Percentiles rank a stretch among this genome's conserved stretches.
phyloP scores from a whole-genome alignment of 2,888 invertebrate genomes.

The Danaus chrysippus region DNA sequence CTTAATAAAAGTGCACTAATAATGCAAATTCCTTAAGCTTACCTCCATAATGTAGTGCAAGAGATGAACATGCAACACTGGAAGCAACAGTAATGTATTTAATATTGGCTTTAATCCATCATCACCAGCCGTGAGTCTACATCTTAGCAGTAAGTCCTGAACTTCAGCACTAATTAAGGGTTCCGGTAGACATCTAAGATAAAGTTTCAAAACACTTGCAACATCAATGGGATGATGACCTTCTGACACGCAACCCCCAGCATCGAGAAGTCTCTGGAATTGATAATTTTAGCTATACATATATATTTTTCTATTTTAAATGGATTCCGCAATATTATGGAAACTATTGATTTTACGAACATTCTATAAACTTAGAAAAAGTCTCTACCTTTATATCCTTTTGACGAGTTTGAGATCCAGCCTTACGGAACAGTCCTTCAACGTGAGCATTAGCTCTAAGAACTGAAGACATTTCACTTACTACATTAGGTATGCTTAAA shows the following conservation, averaged over 20 bases:
- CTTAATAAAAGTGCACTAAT: too few species aligned
- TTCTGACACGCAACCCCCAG: conserved; percentile 83
- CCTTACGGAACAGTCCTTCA: conserved; percentile 93
- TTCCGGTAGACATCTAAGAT: conserved; percentile 90
- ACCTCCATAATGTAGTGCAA: conserved; percentile 91
- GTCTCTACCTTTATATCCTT: conserved; percentile 86
- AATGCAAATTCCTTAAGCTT: conserved; percentile 23
- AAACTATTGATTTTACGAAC: not conserved
- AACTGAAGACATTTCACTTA: conserved; percentile 84
- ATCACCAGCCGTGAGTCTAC: conserved; percentile 78
- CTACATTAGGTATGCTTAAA: conserved; percentile 84
- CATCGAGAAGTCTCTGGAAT: conserved; percentile 82
- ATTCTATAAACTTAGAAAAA: not conserved
- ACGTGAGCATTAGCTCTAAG: conserved; percentile 83
- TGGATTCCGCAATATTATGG: not conserved
- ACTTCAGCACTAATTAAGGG: conserved; percentile 87
- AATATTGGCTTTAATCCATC: conserved; percentile 82
- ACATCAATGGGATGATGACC: conserved; percentile 90
- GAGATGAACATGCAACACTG: conserved; percentile 87
- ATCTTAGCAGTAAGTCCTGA: conserved; percentile 88
- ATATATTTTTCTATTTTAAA: not conserved
- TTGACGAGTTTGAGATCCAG: conserved; percentile 90
- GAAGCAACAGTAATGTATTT: conserved; percentile 85
- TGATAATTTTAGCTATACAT: not conserved
- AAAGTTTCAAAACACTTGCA: conserved; percentile 90